phyloP scores from a whole-genome alignment of 2,888 invertebrate genomes.

The Acanthacorydalis orientalis region DNA sequence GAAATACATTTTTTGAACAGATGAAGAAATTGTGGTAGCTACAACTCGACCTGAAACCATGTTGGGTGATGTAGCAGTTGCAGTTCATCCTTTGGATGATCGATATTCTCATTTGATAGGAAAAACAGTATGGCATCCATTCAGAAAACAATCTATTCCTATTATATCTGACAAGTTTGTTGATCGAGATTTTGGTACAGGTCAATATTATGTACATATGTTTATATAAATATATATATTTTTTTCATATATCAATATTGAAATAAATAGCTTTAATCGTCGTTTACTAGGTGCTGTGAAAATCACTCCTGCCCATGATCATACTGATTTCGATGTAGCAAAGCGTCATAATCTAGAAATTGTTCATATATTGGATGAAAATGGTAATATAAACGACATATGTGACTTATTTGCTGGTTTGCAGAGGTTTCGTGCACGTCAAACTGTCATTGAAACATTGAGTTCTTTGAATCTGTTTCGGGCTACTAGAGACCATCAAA shows the following conservation, averaged over 20 bases:
- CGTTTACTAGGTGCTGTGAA: slow-evolving; percentile 98
- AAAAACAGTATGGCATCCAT: slow-evolving; percentile 73
- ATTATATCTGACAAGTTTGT: slow-evolving; percentile 89
- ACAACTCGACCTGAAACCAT: slow-evolving; percentile 98
- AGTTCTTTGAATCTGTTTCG: slow-evolving; percentile 42
- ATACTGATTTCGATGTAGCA: slow-evolving; percentile 66
- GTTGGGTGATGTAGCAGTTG: slow-evolving; percentile 93
- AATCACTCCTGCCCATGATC: slow-evolving; percentile 86
- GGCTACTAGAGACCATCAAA: slow-evolving; percentile 61
- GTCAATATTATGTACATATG: slow-evolving; percentile 27
- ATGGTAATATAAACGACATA: slow-evolving; percentile 67
- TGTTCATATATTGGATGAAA: slow-evolving; percentile 80
- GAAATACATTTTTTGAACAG: slow-evolving; percentile 14
- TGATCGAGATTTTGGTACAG: slow-evolving; percentile 90
- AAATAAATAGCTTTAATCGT: too few relatives aligned
- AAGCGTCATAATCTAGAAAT: slow-evolving; percentile 55
- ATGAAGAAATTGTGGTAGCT: slow-evolving; percentile 79
- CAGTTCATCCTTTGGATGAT: slow-evolving; percentile 86
- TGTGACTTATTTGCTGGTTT: slow-evolving; percentile 60
- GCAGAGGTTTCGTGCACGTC: slow-evolving; percentile 82
- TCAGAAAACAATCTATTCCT: slow-evolving; percentile 65
- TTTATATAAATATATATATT: too few relatives aligned
- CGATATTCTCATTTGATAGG: slow-evolving; percentile 75
- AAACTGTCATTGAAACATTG: slow-evolving; percentile 59
- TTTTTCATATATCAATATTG: background rate